These are phyloP conservation scores for Rhogogaster chlorosoma DNA, from an alignment of 2,888 invertebrate genomes.

Conservation along the genomic window DNA sequence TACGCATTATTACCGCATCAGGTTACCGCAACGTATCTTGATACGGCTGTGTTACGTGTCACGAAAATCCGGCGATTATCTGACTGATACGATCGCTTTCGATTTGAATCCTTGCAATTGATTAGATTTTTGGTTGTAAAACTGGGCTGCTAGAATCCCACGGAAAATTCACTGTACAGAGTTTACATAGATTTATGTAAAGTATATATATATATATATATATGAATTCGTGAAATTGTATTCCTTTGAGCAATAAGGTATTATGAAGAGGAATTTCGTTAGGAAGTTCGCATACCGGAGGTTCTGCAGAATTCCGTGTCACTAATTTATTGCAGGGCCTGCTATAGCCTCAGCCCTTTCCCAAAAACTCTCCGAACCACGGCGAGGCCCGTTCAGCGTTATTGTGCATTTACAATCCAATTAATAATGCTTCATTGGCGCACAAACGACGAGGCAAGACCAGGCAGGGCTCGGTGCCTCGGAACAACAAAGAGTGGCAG, in stretches of 20 bases:
- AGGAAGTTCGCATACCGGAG: neutral
- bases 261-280: neutral
- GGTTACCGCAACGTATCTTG: slow-evolving; percentile 8
- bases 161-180: too few relatives aligned
- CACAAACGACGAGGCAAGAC: slow-evolving; percentile 26
- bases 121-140: neutral
- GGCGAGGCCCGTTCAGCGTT: neutral
- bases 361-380: neutral
- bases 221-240: neutral
- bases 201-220: neutral
- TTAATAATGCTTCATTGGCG: slow-evolving; percentile 48
- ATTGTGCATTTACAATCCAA: slow-evolving; percentile 44
- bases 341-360: neutral
- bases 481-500: slow-evolving; percentile 31
- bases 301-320: slow-evolving; percentile 13
- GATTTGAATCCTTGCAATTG: neutral
- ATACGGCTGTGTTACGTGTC: neutral
- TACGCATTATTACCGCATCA: slow-evolving; percentile 63
- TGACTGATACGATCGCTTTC: neutral
- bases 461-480: slow-evolving; percentile 13
- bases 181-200: too few relatives aligned
- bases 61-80: neutral
- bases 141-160: too few relatives aligned
- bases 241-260: neutral
- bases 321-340: slow-evolving; percentile 27